Evolutionary conservation across 2,888 invertebrate genomes (phyloP), one percentile per base, ranked within the genome.

Genomic region (Caenorhabditis wallacei): DNA sequence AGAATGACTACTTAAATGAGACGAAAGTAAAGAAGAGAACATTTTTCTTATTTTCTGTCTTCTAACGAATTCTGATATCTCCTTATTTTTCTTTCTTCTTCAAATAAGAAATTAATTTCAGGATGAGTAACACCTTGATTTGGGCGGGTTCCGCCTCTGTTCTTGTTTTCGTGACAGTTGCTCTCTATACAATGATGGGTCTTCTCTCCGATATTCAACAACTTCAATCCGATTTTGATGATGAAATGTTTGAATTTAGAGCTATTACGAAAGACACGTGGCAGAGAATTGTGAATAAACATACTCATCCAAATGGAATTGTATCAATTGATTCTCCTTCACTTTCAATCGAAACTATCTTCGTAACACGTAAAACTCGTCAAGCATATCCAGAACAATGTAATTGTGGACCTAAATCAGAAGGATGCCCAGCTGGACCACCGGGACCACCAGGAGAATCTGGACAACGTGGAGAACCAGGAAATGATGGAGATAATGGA

Each of bases 351-450:
- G 66, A 68, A 24, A 85, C 66, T 48, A 79, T 88, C 5, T 80
- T 88, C 83, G 85, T 85, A 11, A 30, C 54, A n/a, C 80, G 87
- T 54, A 54, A 76, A 13, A 81, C 86, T 70, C 82, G 88, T 79
- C 82, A 84, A 69, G 82, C 82, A 51, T 80, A 63, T 20, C 74
- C 70, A 24, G 86, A 85, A 40, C 85, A 86, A 71, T 88, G 88
- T 79, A 87, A 87, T 71, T 88, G 88, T 72, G 88, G 88, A 16
- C 84, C 86, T 16, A 68, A 82, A 22, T 79, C 80, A 10, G 82
- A 78, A 11, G 88, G 85, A 46, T 88, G 88, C 56, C 87, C 88
- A 61, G 87, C 87, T 24, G 88, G 88, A 64, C 88, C 88, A 26
- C 87, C 88, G 24, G 88, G 88, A 59, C 80, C 84, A 4, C 86